phyloP scores from a whole-genome alignment of 2,113 vertebrate species.

The Vulpes lagopus region DNA sequence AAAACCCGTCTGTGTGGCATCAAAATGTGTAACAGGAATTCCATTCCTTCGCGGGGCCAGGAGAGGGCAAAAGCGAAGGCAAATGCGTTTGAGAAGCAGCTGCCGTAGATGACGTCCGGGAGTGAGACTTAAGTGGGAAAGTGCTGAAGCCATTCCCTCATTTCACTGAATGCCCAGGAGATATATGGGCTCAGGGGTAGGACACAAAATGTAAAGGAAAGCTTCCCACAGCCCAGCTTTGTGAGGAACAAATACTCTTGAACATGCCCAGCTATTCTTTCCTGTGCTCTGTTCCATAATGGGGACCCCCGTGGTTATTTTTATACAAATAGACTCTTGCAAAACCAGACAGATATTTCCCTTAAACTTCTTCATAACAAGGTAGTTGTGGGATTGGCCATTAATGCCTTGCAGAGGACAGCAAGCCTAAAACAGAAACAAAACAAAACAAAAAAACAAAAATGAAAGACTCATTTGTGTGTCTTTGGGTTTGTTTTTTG shows the following conservation, averaged over 20 bases:
- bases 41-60: background rate
- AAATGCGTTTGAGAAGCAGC: slow-evolving; percentile 11
- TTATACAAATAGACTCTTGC: slow-evolving; percentile 26
- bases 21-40: slow-evolving; percentile 53
- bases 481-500: background rate
- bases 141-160: slow-evolving; percentile 7
- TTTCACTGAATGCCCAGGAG: background rate
- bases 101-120: background rate
- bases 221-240: background rate
- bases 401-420: background rate
- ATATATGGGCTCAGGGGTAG: background rate
- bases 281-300: background rate
- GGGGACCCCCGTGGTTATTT: background rate
- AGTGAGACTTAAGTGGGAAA: background rate
- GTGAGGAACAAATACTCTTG: background rate
- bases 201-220: background rate
- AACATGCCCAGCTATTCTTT: background rate
- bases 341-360: background rate
- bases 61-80: slow-evolving; percentile 30
- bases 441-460: too few relatives aligned
- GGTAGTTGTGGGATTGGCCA: background rate
- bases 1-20: background rate
- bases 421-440: background rate
- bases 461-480: background rate
- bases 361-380: background rate